Conservation (phyloP, 2,797 vertebrate genomes). For the Pygocentrus nattereri region DNA sequence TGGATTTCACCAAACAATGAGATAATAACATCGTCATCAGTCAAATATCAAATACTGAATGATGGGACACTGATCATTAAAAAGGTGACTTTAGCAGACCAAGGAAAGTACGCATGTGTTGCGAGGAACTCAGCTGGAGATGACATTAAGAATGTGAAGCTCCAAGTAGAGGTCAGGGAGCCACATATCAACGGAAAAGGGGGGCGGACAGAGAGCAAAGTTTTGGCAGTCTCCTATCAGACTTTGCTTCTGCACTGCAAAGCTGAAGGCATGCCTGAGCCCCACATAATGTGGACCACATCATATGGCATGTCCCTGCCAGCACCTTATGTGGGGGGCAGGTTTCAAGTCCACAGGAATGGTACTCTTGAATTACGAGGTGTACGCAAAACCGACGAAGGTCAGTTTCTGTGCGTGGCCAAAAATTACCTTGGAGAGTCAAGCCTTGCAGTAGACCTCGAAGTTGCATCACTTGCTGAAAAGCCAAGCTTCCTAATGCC, state of each 20-base stretch:
- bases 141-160: conserved; percentile 75
- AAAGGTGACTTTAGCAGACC: conserved; percentile 71
- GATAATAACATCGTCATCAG: conserved; percentile 69
- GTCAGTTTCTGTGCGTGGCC: conserved; percentile 76
- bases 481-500: conserved; percentile 82
- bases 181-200: conserved; percentile 74
- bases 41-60: conserved; percentile 71
- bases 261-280: conserved; percentile 79
- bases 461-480: conserved; percentile 79
- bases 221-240: conserved; percentile 79
- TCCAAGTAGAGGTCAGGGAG: conserved; percentile 74
- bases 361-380: conserved; percentile 82
- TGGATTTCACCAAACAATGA: conserved; percentile 81
- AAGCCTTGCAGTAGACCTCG: conserved; percentile 75
- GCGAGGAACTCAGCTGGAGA: conserved; percentile 78
- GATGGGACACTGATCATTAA: conserved; percentile 77
- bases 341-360: conserved; percentile 82
- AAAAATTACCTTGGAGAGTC: conserved; percentile 79
- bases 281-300: conserved; percentile 78
- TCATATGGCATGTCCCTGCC: conserved; percentile 75
- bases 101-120: conserved; percentile 82
- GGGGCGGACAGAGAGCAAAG: conserved; percentile 66
- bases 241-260: conserved; percentile 77
- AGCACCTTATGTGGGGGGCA: conserved; percentile 77
- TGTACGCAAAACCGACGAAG: conserved; percentile 80